phyloP scores from a whole-genome alignment of 2,113 vertebrate species.

The Cyprinus carpio region DNA sequence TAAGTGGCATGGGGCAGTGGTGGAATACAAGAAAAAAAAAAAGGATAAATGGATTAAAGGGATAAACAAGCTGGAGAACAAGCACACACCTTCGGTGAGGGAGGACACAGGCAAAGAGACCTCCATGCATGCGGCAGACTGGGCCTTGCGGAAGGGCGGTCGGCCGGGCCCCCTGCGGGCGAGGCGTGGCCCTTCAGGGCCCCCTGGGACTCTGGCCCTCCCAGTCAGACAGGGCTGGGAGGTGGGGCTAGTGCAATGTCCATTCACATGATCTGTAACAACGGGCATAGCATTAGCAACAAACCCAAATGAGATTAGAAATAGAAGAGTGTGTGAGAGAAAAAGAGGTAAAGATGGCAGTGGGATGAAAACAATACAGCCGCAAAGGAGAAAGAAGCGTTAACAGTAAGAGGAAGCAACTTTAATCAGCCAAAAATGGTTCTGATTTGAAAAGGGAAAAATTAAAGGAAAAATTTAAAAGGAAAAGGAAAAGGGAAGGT shows the following conservation, averaged over 20 bases:
- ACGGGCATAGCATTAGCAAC: conserved; percentile 76
- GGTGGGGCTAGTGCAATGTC: conserved; percentile 95
- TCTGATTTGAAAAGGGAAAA: neutral
- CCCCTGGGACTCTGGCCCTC: conserved; percentile 86
- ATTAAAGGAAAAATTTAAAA: neutral
- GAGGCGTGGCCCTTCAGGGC: conserved; percentile 86
- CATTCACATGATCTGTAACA: conserved; percentile 96
- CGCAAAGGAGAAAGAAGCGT: conserved; percentile 36
- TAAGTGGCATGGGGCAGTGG: neutral
- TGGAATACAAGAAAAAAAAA: conserved; percentile 34
- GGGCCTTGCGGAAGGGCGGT: conserved; percentile 97
- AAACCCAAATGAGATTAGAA: conserved; percentile 52
- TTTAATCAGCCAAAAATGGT: neutral
- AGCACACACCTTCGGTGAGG: conserved; percentile 92
- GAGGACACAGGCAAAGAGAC: conserved; percentile 96
- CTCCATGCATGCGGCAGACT: conserved; percentile 99
- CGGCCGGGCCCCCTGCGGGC: conserved; percentile 90
- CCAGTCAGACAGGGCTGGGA: conserved; percentile 90
- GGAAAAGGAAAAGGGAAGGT: neutral
- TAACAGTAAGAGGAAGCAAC: neutral
- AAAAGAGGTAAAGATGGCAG: conserved; percentile 43
- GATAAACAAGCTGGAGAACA: conserved; percentile 55
- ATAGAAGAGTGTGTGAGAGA: conserved; percentile 44
- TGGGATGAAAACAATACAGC: conserved; percentile 23
- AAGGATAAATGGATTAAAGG: conserved; percentile 50